These are phyloP conservation scores for Hemibagrus guttatus DNA, from an alignment of 2,797 vertebrate genomes.

Conservation along the genomic window DNA sequence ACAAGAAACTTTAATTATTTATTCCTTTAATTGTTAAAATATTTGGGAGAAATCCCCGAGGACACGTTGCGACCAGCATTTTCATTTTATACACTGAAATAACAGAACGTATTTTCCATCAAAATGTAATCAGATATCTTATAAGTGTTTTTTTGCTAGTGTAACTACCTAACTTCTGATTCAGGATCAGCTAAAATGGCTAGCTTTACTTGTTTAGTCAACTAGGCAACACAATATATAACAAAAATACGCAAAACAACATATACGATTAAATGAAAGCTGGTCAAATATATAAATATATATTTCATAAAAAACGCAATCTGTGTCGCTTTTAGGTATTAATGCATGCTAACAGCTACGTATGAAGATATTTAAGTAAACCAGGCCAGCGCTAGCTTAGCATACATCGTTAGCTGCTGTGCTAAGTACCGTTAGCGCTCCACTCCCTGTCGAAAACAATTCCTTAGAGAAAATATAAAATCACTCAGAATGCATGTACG, in stretches of 20 bases:
- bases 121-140: background rate
- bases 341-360: background rate
- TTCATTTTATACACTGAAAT: too few species aligned
- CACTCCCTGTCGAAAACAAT: conserved; percentile 26
- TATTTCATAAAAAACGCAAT: background rate
- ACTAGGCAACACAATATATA: too few species aligned
- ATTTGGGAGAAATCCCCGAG: background rate
- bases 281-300: too few species aligned
- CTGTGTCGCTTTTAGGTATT: background rate
- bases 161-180: background rate
- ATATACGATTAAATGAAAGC: background rate
- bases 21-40: background rate
- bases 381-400: conserved; percentile 17
- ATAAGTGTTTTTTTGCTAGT: background rate
- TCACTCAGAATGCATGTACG: background rate
- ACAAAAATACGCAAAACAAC: background rate
- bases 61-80: background rate
- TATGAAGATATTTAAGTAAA: background rate
- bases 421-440: conserved; percentile 28
- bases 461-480: background rate
- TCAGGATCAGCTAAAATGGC: background rate
- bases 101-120: background rate
- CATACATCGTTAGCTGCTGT: background rate
- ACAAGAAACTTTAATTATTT: background rate
- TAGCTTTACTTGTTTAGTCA: background rate